Evolutionary conservation across 2,113 vertebrate species (phyloP).

Genomic region (Indicator indicator): DNA sequence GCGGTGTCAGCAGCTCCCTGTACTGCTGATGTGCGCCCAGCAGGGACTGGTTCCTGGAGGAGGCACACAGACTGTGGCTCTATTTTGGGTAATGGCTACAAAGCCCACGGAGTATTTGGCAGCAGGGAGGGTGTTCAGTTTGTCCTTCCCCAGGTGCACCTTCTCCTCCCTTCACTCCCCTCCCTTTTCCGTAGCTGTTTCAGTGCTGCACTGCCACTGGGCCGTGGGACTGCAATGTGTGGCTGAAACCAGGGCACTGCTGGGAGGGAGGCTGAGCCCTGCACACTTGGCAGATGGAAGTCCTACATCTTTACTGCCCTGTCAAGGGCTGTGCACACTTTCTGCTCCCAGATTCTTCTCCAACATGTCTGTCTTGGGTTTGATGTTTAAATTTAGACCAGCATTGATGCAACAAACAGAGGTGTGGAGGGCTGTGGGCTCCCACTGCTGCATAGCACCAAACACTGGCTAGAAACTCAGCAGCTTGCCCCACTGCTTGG

Average conservation of each 20-base stretch:
- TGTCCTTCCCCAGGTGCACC: constrained; percentile 4
- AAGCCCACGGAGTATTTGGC: neutral
- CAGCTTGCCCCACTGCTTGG: neutral
- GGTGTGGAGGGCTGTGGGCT: neutral
- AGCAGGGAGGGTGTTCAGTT: neutral
- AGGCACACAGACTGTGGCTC: neutral
- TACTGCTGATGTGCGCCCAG: neutral
- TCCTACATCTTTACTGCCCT: neutral
- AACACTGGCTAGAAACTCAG: neutral
- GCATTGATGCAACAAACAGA: neutral
- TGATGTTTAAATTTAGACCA: neutral
- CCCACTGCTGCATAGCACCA: neutral
- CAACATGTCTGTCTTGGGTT: neutral
- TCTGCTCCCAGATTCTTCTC: neutral
- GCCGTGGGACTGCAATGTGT: neutral
- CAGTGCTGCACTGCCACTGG: rapidly evolving
- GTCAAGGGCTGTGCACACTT: neutral
- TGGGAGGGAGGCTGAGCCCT: neutral
- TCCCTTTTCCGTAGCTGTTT: neutral
- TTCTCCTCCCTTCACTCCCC: neutral
- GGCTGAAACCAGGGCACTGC: constrained; percentile 6
- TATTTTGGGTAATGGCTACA: constrained; percentile 2
- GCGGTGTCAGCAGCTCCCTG: neutral
- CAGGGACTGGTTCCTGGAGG: neutral
- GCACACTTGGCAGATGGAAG: rapidly evolving